phyloP scores from a whole-genome alignment of 2,113 vertebrate genomes.

The Litocranius walleri region DNA sequence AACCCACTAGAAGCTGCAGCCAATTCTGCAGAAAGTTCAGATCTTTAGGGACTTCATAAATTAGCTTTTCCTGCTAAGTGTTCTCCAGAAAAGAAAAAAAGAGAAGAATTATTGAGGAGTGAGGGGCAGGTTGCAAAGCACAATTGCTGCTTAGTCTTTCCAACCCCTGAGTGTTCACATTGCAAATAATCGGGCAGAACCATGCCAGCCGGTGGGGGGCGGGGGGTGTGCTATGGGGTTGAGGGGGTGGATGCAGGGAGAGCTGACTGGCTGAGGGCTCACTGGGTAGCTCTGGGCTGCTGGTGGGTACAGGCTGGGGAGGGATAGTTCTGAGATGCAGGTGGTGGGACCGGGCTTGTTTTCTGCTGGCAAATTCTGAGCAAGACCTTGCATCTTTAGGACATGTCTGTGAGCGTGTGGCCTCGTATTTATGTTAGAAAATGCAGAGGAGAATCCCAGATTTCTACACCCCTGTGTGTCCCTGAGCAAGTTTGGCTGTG shows the following conservation, averaged over 20 bases:
- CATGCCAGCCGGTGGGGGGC: too few relatives aligned
- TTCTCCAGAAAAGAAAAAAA: slow-evolving; percentile 27
- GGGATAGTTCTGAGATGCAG: neutral
- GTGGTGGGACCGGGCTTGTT: neutral
- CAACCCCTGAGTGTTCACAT: neutral
- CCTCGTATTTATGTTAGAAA: neutral
- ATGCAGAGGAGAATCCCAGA: neutral
- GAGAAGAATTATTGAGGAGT: neutral
- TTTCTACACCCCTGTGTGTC: neutral
- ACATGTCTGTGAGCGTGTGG: neutral
- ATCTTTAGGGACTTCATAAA: slow-evolving; percentile 73
- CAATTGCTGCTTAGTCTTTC: neutral
- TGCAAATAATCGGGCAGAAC: neutral
- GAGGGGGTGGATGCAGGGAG: neutral
- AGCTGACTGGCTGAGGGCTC: neutral
- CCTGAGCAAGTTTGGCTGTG: neutral
- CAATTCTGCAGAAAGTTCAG: slow-evolving; percentile 73
- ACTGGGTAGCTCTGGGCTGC: neutral
- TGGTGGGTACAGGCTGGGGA: neutral
- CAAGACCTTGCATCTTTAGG: neutral
- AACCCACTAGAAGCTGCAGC: slow-evolving; percentile 67
- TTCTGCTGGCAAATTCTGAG: neutral
- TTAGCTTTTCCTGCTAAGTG: slow-evolving; percentile 54
- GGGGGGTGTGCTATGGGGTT: too few relatives aligned
- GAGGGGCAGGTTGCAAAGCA: neutral